phyloP scores from a whole-genome alignment of 2,888 invertebrate genomes.

The Orthonychiurus folsomi region DNA sequence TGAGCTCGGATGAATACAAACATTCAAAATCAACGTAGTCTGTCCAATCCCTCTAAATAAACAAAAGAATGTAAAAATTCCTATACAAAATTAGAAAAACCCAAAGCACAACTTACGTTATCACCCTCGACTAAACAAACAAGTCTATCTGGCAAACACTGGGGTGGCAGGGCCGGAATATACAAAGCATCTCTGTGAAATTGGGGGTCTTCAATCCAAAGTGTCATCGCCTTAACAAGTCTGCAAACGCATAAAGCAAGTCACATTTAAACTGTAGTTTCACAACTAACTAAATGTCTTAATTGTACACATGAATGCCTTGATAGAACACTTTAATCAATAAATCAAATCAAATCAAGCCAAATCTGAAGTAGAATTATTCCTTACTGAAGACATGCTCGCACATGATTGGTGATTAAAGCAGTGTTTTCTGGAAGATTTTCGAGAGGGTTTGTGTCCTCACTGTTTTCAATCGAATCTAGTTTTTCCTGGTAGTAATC shows the following conservation, averaged over 20 bases:
- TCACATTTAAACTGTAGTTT: neutral
- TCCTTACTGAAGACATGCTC: neutral
- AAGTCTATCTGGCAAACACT: conserved; percentile 60
- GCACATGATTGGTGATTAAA: neutral
- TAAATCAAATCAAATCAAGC: too few relatives aligned
- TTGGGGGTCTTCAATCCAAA: conserved; percentile 71
- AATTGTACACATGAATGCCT: too few relatives aligned
- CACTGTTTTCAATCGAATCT: neutral
- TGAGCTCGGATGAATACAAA: conserved; percentile 16
- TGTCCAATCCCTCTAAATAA: conserved; percentile 29
- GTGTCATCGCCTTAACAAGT: conserved; percentile 55
- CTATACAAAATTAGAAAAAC: too few relatives aligned
- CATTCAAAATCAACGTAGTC: conserved; percentile 31
- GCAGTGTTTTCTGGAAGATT: conserved; percentile 1
- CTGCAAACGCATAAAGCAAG: conserved; percentile 42
- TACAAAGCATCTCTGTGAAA: conserved; percentile 59
- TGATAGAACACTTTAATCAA: too few relatives aligned
- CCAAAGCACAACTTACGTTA: conserved; percentile 49
- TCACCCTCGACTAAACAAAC: conserved; percentile 55
- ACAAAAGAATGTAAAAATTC: conserved; percentile 22
- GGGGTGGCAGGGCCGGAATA: conserved; percentile 60
- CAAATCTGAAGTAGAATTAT: neutral
- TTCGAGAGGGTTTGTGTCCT: neutral
- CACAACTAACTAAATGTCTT: too few relatives aligned
- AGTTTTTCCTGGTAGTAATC: conserved; percentile 46